Base-by-base conservation (phyloP, 1,140 invertebrate genomes). In the Drosophila sucinea region DNA sequence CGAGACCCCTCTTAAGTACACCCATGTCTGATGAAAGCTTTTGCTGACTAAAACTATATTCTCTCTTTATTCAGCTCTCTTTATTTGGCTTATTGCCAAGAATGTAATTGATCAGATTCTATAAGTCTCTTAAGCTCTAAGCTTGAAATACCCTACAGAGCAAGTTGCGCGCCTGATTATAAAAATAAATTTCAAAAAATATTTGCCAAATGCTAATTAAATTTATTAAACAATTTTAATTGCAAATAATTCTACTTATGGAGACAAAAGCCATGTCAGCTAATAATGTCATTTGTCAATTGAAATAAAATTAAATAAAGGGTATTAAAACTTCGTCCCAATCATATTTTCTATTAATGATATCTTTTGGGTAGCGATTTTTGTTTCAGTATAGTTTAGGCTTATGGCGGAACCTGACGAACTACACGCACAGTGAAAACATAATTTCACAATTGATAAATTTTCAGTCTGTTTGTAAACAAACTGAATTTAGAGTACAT, bases 121-220 rank as follows among this genome's bases (percentile, higher is more conserved):
- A n/a, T 56, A 30, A 56, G 29, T n/a, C 54, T 30, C 54, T 56
- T 56, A 30, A 56, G 54, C 54, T 56, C n/a, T n/a, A 8, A n/a
- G 29, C n/a, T 23, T 51, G 3, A 27, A 2, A 27, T 51, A 51
- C 44, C 44, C 44, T 51, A 27, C 44, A 11, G 35, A 2, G 0
- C 35, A 11, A 10, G 11, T 8, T 10, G 2, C 3, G 8, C 11
- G 35, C 0, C 8, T 38, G 10, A 11, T 38, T 38, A n/a, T n/a
- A n/a, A n/a, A 2, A 4, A 38, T 11, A 3, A 17, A 17, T 17
- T 17, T 17, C 17, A 17, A 17, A 17, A 17, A 17, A 17, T 17
- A 17, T 17, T 17, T 17, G 17, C 17, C 17, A 17, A 17, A 17
- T 17, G 17, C 17, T 17, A 17, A 17, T 17, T 17, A 17, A 17